Base-by-base conservation (phyloP, 2,888 invertebrate species). In the Ormyrus rosae region DNA sequence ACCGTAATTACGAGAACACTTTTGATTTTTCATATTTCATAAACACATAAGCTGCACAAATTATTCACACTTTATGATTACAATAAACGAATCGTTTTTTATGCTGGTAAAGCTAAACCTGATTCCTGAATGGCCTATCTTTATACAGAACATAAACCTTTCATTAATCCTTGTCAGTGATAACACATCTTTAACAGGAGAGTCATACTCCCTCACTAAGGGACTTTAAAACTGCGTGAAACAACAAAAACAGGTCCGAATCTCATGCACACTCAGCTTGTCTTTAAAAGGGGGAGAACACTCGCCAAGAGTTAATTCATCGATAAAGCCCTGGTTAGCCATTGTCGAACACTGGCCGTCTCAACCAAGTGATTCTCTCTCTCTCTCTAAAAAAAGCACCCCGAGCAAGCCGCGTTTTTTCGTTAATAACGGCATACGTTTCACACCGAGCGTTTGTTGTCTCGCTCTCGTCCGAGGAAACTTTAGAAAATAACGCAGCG, bases 401-500 rank as follows among this genome's bases (percentile, higher is more conserved):
- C 51, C 70, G 68, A 80, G 76, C 51, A 50, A 1, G 68, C 19
- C 64, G 9, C 11, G 48, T 71, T 11, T 60, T 11, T 9, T 13
- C 64, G 79, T 67, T 89, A 88, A 90, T 89, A 87, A 87, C 85
- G 82, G 88, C 89, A 87, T 87, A 87, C 87, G 89, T 90, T 89
- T 89, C 89, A 86, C 88, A 87, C 88, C 84, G 87, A 84, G 86
- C 60, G 81, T 67, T 63, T 73, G 73, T 61, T 63, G 58, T 51
- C 60, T 56, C 58, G 65, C 13, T 65, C 45, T 83, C 85, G 85
- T 84, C 83, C 85, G 84, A 84, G 86, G 89, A 89, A 89, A 88
- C 88, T 89, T 88, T 86, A 88, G 88, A 89, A 90, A 90, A 90
- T 88, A 89, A 88, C 89, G 84, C 90, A 83, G 86, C 88, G 85